These are phyloP conservation scores for Vannuccia rotundouncinata DNA, from an alignment of 2,888 invertebrate genomes.

Conservation along the genomic window DNA sequence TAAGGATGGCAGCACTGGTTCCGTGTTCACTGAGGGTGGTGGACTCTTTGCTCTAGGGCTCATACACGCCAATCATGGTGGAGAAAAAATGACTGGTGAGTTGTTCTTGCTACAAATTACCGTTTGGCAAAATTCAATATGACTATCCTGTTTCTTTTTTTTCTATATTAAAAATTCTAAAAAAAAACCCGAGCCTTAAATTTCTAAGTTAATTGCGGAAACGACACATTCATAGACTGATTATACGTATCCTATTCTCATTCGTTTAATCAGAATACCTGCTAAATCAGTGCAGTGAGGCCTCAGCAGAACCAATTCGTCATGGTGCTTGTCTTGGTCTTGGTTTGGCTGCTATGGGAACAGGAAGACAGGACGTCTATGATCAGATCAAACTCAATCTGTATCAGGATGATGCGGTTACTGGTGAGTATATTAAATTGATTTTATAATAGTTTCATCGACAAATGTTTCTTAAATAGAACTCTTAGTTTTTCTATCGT, in stretches of 20 bases:
- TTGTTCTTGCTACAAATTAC: no score
- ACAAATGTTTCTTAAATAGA: slow-evolving; percentile 7
- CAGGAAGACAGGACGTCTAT: slow-evolving; percentile 67
- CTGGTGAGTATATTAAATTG: slow-evolving; percentile 61
- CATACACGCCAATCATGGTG: slow-evolving; percentile 97
- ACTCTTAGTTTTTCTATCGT: no score
- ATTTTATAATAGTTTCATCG: slow-evolving; percentile 28
- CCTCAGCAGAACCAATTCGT: slow-evolving; percentile 76
- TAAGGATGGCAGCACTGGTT: slow-evolving; percentile 73
- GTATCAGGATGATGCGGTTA: slow-evolving; percentile 96
- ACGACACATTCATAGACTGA: no score
- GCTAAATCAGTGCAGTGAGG: slow-evolving; percentile 85
- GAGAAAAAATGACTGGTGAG: slow-evolving; percentile 60
- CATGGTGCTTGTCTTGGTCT: slow-evolving; percentile 95
- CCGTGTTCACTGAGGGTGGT: slow-evolving; percentile 60
- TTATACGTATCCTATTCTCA: no score
- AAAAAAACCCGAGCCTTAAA: no score
- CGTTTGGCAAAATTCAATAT: no score
- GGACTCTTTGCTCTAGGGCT: slow-evolving; percentile 78
- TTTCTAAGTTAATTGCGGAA: no score
- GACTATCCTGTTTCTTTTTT: no score
- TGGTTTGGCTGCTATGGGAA: slow-evolving; percentile 95
- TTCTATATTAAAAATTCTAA: no score
- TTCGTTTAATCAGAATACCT: slow-evolving; percentile 68
- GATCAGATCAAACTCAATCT: slow-evolving; percentile 91